Base-by-base conservation (phyloP, 2,113 vertebrate species). In the Oreochromis tanganicae region DNA sequence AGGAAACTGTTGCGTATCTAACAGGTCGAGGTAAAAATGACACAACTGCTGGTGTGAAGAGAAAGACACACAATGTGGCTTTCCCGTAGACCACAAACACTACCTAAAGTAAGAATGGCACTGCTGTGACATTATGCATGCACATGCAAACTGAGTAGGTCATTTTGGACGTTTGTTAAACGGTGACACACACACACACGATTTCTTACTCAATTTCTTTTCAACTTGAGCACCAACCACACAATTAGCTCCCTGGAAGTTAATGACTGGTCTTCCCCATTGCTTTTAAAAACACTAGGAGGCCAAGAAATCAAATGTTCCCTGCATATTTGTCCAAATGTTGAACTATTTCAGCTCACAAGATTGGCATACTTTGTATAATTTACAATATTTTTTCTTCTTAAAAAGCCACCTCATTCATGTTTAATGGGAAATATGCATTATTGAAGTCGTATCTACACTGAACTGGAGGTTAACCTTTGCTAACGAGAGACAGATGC, bases 11-110 rank as follows among this genome's bases (percentile, higher is more conserved):
- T 90, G 89, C 78, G 14, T 85, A 41, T 88, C 90, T 87, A 86
- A 93, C 87, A 94, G 89, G 91, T 92, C 52, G 21, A 87, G 92
- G 85, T 86, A 83, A 75, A 88, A 92, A 83, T 91, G 88, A 91
- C 90, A 92, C 85, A 84, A 43, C 57, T 52, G 85, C 46, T 38
- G 29, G 85, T 79, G 83, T 83, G 84, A 88, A 61, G 79, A 56
- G 66, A 75, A 87, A 66, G 66, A 75, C 85, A 21, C 81, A 86
- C 81, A 83, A 56, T 81, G 80, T 9, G 21, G 21, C 59, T 82
- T 13, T 81, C 81, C 29, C n/a, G 17, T 43, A 84, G 32, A 32
- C 66, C 88, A 87, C 68, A 41, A 10, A 85, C 34, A 5, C 24
- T 50, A 85, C 57, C 50, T n/a, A 13, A 82, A 84, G 82, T 32